Evolutionary conservation across 2,888 invertebrate species (phyloP).

Genomic region (Drosophila kambysellisi): DNA sequence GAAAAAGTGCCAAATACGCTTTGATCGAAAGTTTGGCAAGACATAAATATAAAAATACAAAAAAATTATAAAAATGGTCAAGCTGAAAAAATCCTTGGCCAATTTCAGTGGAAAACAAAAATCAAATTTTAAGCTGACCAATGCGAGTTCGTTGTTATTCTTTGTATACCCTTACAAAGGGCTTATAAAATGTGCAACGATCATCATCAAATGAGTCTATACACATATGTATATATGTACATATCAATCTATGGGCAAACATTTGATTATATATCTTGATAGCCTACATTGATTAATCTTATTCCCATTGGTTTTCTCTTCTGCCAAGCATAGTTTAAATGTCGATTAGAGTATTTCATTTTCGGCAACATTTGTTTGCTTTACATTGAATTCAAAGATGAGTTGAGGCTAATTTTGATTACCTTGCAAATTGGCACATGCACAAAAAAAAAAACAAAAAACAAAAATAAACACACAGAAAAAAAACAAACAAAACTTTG

Average conservation of each 20-base stretch:
- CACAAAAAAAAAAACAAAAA: conserved; percentile 12
- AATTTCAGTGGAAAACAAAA: conserved; percentile 36
- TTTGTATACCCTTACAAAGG: conserved; percentile 3
- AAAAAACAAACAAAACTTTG: conserved; percentile 6
- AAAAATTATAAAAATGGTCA: not conserved
- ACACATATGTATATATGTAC: not conserved
- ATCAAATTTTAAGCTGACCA: conserved; percentile 25
- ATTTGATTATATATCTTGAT: not conserved
- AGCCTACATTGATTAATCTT: not conserved
- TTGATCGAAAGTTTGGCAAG: not conserved
- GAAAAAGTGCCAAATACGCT: not conserved
- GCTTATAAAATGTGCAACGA: not conserved
- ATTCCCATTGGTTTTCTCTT: not conserved
- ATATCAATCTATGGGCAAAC: not conserved
- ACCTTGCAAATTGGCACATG: conserved; percentile 38
- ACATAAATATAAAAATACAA: not conserved
- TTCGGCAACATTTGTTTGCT: conserved; percentile 3
- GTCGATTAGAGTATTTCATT: conserved; percentile 6
- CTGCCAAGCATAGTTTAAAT: not conserved
- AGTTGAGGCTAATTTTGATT: conserved; percentile 37
- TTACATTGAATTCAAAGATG: conserved; percentile 25
- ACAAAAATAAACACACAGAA: conserved; percentile 1
- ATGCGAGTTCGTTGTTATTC: not conserved
- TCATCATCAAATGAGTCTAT: not conserved
- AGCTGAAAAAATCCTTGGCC: conserved; percentile 33